Base-by-base conservation (phyloP, 2,888 invertebrate genomes). In the Mycogona germanica region DNA sequence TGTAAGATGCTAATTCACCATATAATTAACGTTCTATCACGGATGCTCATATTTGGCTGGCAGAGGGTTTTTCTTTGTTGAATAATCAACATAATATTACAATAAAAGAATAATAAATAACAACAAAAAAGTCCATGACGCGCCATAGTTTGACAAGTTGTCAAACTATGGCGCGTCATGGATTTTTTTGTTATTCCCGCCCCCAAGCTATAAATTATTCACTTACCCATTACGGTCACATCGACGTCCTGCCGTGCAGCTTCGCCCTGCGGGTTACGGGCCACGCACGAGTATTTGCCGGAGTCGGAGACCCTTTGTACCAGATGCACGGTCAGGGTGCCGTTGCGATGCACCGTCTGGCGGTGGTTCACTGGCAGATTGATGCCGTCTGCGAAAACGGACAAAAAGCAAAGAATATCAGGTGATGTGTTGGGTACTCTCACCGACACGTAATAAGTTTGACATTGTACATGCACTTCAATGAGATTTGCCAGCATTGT, bases 171-270 rank as follows among this genome's bases (percentile, higher is more conserved):
- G n/a, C n/a, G n/a, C n/a, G 35, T 35, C 12, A 12, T 35, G 12
- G 35, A 35, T n/a, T 14, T 35, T 35, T 14, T 35, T 35, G n/a
- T 35, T 14, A 35, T 12, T 35, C 35, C 12, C 35, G 12, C 12
- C n/a, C 12, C 35, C 12, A 35, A 35, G 14, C 35, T 47, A 47
- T 30, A 9, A 48, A 48, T 25, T 23, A 35, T 35, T 35, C 30
- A 46, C 56, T 56, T 41, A 56, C 56, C 56, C 56, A 56, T 56
- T 44, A 56, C 56, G 32, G 51, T 55, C 19, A 56, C 54, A 29
- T 55, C 54, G 32, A 56, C 45, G 40, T 56, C 56, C 29, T 53
- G 32, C 21, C 56, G 35, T 21, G 56, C 56, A n/a, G 41, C 49
- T 35, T 56, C 38, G 25, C 54, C 54, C 44, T 56, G 54, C 23